Evolutionary conservation across 2,888 invertebrate genomes (phyloP), one percentile per base, ranked within the genome.

Genomic region (Trissolcus brochymenae): DNA sequence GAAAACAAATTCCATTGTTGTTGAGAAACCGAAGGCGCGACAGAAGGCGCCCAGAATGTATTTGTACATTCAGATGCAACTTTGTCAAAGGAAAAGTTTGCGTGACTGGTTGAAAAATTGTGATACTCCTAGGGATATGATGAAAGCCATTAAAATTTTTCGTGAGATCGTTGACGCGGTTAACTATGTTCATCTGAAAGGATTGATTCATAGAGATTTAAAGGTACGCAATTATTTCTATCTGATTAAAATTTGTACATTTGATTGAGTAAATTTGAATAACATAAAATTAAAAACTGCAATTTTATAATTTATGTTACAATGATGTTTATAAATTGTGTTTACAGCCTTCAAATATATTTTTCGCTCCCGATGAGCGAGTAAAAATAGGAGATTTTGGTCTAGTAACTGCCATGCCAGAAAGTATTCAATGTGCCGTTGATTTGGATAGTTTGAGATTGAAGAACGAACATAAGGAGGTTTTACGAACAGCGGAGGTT

Each of bases 311-410:
- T n/a, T n/a, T n/a, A n/a, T n/a, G n/a, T n/a, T n/a, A n/a, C n/a
- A n/a, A n/a, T n/a, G n/a, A n/a, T n/a, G n/a, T n/a, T n/a, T n/a
- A n/a, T n/a, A 14, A 67, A 60, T 53, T 41, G 6, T 19, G 51
- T 53, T 84, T 84, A 80, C 86, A 94, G 93, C 96, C 96, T 0
- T 95, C 96, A 77, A 97, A 97, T 87, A 96, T 97, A 83, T 96
- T 99, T 90, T 98, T 99, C 89, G 95, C 97, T 0, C 91, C 94
- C 80, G 96, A 98, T 88, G 96, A 96, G 0, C 92, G 93, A 84
- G 94, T 99, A 7, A 99, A 99, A 91, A 95, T 99, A 66, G 99
- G 99, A 0, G 99, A 99, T 90, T 99, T 99, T 90, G 99, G 99
- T 0, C 92, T 99, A n/a, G 99, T 97, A 11, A 98, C 98, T 4